Base-by-base conservation (phyloP, 2,888 invertebrate genomes). In the Hirtodrosophila histrioides region DNA sequence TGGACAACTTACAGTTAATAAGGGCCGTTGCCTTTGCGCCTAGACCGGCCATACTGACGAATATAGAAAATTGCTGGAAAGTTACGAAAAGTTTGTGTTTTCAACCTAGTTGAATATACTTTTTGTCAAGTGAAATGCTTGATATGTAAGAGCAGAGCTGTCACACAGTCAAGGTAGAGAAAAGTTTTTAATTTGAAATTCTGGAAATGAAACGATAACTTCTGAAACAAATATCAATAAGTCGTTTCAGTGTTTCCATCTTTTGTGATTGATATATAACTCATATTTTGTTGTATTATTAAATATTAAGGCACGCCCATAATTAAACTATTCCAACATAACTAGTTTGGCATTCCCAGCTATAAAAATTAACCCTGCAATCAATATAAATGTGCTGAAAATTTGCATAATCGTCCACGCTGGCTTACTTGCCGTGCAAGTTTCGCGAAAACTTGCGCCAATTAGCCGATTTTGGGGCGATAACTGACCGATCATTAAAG, bases 401-500 rank as follows among this genome's bases (percentile, higher is more conserved):
- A 87, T 81, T 87, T 87, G 71, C 83, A 87, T 85, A 85, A 85
- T 74, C 62, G 69, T 46, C 46, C 49, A 58, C 35, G 55, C 43
- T 36, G 51, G 37, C 10, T 24, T 37, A 24, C 48, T 40, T 58
- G 56, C 8, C 7, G 7, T 5, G 3, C 31, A 31, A 27, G 27
- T 27, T 60, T 56, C 54, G 49, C 54, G 68, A 11, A 55, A 58
- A 62, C 29, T 49, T 63, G 51, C 31, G 49, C 69, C 88, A 88
- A 88, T 82, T 88, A 83, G 64, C 36, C 62, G 88, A 88, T 81
- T 78, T 63, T 53, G 58, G 43, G 56, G 86, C 86, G 81, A 88
- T 82, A 82, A 78, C 88, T 82, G 81, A 78, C 88, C 81, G 64
- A 75, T 81, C 63, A 85, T 81, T 81, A 82, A 79, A 65, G 66